phyloP scores from a whole-genome alignment of 2,797 vertebrate genomes.

The Lerista edwardsae region DNA sequence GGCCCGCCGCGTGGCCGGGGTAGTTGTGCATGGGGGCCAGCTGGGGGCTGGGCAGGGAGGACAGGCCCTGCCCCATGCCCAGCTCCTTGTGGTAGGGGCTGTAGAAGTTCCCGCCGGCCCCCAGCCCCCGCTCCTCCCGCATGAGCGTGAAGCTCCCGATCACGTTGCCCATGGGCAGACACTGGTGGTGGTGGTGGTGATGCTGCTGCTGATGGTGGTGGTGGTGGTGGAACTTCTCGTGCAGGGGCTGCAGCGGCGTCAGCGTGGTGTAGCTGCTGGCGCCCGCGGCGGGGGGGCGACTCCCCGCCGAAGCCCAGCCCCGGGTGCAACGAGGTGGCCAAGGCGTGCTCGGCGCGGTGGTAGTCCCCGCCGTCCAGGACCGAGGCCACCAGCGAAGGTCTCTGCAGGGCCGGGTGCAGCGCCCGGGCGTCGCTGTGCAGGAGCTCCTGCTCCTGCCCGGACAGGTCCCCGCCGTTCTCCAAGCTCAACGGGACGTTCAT shows the following conservation, averaged over 20 bases:
- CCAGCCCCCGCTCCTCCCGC: slow-evolving; percentile 83
- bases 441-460: slow-evolving; percentile 83
- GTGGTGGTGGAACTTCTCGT: slow-evolving; percentile 86
- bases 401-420: slow-evolving; percentile 83
- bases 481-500: slow-evolving; percentile 60
- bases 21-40: slow-evolving; percentile 83
- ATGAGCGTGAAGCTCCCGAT: slow-evolving; percentile 87
- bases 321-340: slow-evolving; percentile 70
- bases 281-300: slow-evolving; percentile 78
- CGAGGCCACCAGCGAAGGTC: slow-evolving; percentile 80
- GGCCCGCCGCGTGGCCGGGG: slow-evolving; percentile 53
- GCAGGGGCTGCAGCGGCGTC: slow-evolving; percentile 85
- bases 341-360: slow-evolving; percentile 79
- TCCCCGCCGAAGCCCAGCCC: slow-evolving; percentile 84
- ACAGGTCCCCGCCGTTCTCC: slow-evolving; percentile 82
- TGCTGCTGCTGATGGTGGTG: no score
- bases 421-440: slow-evolving; percentile 79
- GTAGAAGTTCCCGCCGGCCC: slow-evolving; percentile 80
- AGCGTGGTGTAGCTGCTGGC: slow-evolving; percentile 86
- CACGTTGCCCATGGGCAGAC: slow-evolving; percentile 84
- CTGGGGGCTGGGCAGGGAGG: slow-evolving; percentile 77
- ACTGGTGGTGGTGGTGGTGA: slow-evolving; percentile 79
- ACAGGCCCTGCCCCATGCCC: slow-evolving; percentile 81
- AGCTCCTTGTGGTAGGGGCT: slow-evolving; percentile 85
- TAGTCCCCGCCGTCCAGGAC: slow-evolving; percentile 78